Percentiles rank a stretch among this genome's conserved stretches.
Conservation (phyloP, 2,113 vertebrate species). For the Smithornis capensis region DNA sequence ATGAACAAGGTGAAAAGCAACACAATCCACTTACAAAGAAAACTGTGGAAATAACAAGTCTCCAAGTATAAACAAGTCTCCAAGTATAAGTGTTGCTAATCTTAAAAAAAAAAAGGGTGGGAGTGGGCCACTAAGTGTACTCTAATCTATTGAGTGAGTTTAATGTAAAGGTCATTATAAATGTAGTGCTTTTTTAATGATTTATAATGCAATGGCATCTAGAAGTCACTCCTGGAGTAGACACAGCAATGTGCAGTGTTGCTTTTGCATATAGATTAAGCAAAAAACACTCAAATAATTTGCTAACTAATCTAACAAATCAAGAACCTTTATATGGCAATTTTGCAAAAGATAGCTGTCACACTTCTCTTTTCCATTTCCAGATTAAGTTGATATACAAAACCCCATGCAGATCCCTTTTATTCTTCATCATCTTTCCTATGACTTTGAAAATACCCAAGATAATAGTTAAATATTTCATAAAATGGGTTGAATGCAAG, state of each 20-base stretch:
- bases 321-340: neutral
- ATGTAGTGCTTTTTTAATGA: neutral
- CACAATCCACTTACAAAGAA: neutral
- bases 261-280: neutral
- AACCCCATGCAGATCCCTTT: neutral
- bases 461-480: conserved; percentile 3
- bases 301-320: neutral
- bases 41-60: neutral
- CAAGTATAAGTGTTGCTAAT: neutral
- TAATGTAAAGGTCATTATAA: conserved; percentile 15
- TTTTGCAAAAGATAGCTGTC: neutral
- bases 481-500: neutral
- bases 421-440: neutral
- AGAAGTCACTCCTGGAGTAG: neutral
- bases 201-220: neutral
- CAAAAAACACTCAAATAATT: neutral
- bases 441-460: neutral
- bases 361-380: neutral
- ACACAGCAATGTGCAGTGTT: neutral
- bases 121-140: neutral
- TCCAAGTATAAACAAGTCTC: neutral
- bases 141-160: neutral
- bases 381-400: neutral
- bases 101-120: neutral
- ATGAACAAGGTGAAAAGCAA: neutral